Percentiles rank a stretch among this genome's conserved stretches.
Evolutionary conservation across 2,797 vertebrate genomes (phyloP).

Genomic region (Microcaecilia unicolor): DNA sequence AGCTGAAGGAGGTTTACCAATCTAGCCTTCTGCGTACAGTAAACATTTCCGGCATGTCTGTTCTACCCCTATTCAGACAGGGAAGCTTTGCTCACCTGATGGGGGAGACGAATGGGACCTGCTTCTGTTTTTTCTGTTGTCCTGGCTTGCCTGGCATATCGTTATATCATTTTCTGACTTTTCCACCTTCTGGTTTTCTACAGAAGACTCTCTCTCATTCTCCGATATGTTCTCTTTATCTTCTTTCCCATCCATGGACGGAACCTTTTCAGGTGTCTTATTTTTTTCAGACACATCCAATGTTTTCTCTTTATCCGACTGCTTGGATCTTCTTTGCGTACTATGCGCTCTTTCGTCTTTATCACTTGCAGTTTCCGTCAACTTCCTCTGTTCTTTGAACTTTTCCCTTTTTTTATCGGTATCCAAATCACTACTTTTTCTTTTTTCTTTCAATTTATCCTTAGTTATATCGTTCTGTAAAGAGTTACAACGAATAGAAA

Average conservation of each 20-base stretch:
- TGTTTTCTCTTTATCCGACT: slow-evolving; percentile 57
- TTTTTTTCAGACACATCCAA: slow-evolving; percentile 47
- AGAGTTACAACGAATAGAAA: too few relatives aligned
- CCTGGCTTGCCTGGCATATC: slow-evolving; percentile 46
- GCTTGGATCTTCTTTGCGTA: slow-evolving; percentile 48
- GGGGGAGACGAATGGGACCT: slow-evolving; percentile 52
- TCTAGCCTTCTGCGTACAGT: too few relatives aligned
- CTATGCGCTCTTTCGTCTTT: slow-evolving; percentile 60
- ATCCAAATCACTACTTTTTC: slow-evolving; percentile 56
- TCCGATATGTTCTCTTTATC: slow-evolving; percentile 72
- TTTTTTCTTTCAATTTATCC: slow-evolving; percentile 58
- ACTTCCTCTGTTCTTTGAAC: slow-evolving; percentile 65
- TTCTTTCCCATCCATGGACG: slow-evolving; percentile 64
- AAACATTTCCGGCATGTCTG: too few relatives aligned
- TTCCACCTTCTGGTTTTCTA: slow-evolving; percentile 54
- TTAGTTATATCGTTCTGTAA: slow-evolving; percentile 59
- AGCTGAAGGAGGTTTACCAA: too few relatives aligned
- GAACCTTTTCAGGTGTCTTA: slow-evolving; percentile 51
- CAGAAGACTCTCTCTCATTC: slow-evolving; percentile 64
- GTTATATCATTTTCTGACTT: slow-evolving; percentile 58
- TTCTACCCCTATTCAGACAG: neutral
- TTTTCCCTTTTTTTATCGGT: slow-evolving; percentile 60
- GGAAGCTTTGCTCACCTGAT: slow-evolving; percentile 37
- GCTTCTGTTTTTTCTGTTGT: slow-evolving; percentile 58
- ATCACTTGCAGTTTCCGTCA: slow-evolving; percentile 47